phyloP scores from a whole-genome alignment of 2,888 invertebrate genomes.

The Mimachlamys varia region DNA sequence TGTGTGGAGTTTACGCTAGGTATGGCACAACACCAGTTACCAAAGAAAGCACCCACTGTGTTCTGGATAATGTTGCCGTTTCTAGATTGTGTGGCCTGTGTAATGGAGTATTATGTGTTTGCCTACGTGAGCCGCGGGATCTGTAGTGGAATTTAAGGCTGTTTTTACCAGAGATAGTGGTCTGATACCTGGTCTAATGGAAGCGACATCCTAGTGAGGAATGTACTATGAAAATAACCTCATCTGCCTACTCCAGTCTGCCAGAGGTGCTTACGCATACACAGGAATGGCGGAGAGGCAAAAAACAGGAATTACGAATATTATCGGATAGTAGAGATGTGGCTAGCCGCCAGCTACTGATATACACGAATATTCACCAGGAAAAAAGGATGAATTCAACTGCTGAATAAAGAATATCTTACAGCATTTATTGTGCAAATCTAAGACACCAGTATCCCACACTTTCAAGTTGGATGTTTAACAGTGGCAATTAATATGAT shows the following conservation, averaged over 20 bases:
- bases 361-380: background rate
- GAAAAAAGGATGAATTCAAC: background rate
- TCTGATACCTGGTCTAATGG: conserved; percentile 12
- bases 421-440: background rate
- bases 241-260: background rate
- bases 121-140: background rate
- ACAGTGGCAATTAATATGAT: background rate
- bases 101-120: background rate
- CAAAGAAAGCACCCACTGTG: background rate
- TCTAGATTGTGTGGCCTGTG: background rate
- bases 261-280: background rate
- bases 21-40: background rate
- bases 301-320: background rate
- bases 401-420: background rate
- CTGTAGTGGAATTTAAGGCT: background rate
- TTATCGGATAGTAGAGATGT: background rate
- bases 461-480: background rate
- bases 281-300: background rate
- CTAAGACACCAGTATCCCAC: background rate
- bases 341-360: background rate
- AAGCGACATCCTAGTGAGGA: background rate
- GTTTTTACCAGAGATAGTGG: conserved; percentile 10
- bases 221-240: conserved; percentile 18
- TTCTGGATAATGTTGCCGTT: background rate
- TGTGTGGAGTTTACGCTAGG: background rate